Conservation (phyloP, 2,888 invertebrate genomes). For the Hyppa rectilinea region DNA sequence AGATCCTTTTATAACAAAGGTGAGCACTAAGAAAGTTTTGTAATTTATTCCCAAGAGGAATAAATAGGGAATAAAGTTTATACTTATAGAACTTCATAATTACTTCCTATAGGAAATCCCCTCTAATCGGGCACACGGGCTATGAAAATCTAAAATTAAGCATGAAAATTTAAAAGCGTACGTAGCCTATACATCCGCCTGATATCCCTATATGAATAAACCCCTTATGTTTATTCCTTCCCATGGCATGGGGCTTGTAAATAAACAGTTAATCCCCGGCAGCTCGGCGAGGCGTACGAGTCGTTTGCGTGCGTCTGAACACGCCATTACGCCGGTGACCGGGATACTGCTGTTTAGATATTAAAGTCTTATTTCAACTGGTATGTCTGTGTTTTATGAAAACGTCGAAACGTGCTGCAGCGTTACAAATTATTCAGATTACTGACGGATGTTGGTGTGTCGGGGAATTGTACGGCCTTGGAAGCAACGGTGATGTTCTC, state of each 20-base stretch:
- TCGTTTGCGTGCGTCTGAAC: slow-evolving; percentile 51
- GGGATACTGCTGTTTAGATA: slow-evolving; percentile 53
- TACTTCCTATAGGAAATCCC: background rate
- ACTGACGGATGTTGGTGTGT: background rate
- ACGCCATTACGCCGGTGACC: slow-evolving; percentile 47
- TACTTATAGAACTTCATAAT: background rate
- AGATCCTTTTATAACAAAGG: background rate
- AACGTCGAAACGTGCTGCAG: slow-evolving; percentile 17
- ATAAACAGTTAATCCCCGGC: slow-evolving; percentile 59
- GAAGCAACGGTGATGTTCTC: too few species aligned
- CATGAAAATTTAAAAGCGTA: slow-evolving; percentile 22
- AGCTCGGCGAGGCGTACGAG: slow-evolving; percentile 31
- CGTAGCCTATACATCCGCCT: background rate
- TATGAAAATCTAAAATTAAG: slow-evolving; percentile 2
- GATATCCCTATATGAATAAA: slow-evolving; percentile 22
- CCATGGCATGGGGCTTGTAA: slow-evolving; percentile 52
- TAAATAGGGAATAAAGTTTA: background rate
- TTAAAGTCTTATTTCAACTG: slow-evolving; percentile 62
- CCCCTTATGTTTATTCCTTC: slow-evolving; percentile 33
- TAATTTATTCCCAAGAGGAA: background rate
- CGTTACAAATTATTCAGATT: slow-evolving; percentile 24
- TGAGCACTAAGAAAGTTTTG: background rate
- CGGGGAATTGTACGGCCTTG: background rate
- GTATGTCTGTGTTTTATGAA: slow-evolving; percentile 26
- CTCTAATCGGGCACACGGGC: too few species aligned